phyloP scores from a whole-genome alignment of 1,140 invertebrate genomes.

The Sycobia sp. region DNA sequence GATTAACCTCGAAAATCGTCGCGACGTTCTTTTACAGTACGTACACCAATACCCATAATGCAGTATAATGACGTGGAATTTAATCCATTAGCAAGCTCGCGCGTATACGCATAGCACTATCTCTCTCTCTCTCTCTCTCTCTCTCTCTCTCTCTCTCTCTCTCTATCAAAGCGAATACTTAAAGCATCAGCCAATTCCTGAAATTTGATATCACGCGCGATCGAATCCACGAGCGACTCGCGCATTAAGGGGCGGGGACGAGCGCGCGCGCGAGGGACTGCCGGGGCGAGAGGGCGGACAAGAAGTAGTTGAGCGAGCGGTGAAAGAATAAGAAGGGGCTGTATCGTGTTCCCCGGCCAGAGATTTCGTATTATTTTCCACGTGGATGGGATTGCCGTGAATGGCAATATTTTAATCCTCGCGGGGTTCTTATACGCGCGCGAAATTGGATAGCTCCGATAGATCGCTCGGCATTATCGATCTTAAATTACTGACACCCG shows the following conservation, averaged over 20 bases:
- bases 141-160: neutral
- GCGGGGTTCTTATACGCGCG: slow-evolving; percentile 40
- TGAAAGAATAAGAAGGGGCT: slow-evolving; percentile 40
- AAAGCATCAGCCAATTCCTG: slow-evolving; percentile 53
- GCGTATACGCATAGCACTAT: no score
- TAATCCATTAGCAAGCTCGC: slow-evolving; percentile 46
- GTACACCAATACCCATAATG: neutral
- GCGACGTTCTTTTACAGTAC: neutral
- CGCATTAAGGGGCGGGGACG: neutral
- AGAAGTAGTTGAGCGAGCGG: slow-evolving; percentile 8
- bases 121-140: neutral
- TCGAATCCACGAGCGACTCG: slow-evolving; percentile 25
- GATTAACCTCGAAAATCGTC: slow-evolving; percentile 40
- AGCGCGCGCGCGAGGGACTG: neutral
- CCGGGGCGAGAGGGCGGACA: neutral
- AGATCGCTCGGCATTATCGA: slow-evolving; percentile 54
- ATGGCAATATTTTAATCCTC: slow-evolving; percentile 58
- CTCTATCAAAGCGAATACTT: slow-evolving; percentile 47
- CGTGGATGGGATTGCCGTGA: slow-evolving; percentile 54
- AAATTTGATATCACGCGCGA: slow-evolving; percentile 55
- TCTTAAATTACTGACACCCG: slow-evolving; percentile 54
- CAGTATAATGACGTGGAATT: slow-evolving; percentile 52
- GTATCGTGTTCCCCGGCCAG: slow-evolving; percentile 50
- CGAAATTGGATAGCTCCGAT: slow-evolving; percentile 56
- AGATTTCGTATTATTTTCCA: slow-evolving; percentile 57